Evolutionary conservation across 2,888 invertebrate species (phyloP).

Genomic region (Artemia sp.): DNA sequence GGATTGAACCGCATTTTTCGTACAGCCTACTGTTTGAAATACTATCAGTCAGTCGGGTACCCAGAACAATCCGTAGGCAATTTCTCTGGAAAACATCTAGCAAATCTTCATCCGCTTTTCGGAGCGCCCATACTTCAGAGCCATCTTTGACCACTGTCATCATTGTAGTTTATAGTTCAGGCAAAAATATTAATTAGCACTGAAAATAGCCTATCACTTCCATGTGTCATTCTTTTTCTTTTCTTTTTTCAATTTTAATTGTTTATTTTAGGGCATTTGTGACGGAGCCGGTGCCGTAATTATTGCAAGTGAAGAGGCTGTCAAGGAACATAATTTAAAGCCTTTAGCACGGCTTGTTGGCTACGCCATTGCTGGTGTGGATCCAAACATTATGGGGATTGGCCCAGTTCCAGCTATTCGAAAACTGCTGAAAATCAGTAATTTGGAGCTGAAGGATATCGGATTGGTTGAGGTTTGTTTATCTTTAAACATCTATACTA

Average conservation of each 20-base stretch:
- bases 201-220: neutral
- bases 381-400: slow-evolving; percentile 94
- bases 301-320: slow-evolving; percentile 74
- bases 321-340: slow-evolving; percentile 56
- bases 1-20: too few relatives aligned
- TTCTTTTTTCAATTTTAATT: slow-evolving; percentile 16
- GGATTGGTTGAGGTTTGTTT: slow-evolving; percentile 69
- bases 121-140: too few relatives aligned
- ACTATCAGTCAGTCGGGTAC: too few relatives aligned
- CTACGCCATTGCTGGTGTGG: slow-evolving; percentile 83
- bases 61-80: too few relatives aligned
- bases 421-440: slow-evolving; percentile 59
- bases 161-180: too few relatives aligned
- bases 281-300: slow-evolving; percentile 92
- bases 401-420: slow-evolving; percentile 88
- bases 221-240: neutral
- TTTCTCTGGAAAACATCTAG: too few relatives aligned
- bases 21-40: too few relatives aligned
- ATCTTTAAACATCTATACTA: neutral
- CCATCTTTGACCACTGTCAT: too few relatives aligned
- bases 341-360: slow-evolving; percentile 81
- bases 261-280: slow-evolving; percentile 59
- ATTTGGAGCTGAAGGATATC: slow-evolving; percentile 62
- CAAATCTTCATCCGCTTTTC: too few relatives aligned
- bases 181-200: neutral